phyloP scores from a whole-genome alignment of 2,888 invertebrate genomes.

The Sphinx pinastri region DNA sequence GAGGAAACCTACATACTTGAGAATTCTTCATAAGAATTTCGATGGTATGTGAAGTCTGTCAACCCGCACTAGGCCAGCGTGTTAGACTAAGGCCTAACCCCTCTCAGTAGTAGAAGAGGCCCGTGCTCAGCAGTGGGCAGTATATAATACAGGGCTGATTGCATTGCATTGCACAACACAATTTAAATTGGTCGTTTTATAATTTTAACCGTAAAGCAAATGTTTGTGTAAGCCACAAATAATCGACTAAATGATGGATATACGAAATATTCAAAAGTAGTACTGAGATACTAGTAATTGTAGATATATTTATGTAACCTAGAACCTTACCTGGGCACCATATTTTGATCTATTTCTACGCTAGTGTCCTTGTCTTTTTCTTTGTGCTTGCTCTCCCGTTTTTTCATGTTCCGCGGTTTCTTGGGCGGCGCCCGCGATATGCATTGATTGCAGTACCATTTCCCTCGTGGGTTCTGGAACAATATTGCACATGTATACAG shows the following conservation, averaged over 20 bases:
- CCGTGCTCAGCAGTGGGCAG: too few relatives aligned
- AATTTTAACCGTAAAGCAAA: neutral
- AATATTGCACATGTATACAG: neutral
- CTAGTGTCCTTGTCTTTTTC: conserved; percentile 68
- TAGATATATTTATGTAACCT: neutral
- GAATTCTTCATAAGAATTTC: too few relatives aligned
- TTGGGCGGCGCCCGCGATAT: conserved; percentile 92
- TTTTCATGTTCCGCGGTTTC: conserved; percentile 86
- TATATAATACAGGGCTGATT: too few relatives aligned
- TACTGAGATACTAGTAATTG: too few relatives aligned
- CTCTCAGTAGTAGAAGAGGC: too few relatives aligned
- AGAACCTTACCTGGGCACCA: conserved; percentile 71
- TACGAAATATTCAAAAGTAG: too few relatives aligned
- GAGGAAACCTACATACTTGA: too few relatives aligned
- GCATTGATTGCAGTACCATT: conserved; percentile 96
- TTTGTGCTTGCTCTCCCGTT: conserved; percentile 68
- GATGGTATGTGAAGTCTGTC: too few relatives aligned
- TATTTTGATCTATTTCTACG: conserved; percentile 55
- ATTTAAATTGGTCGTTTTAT: neutral
- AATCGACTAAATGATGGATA: too few relatives aligned
- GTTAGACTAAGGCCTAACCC: too few relatives aligned
- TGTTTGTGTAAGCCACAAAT: neutral
- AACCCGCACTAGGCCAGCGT: too few relatives aligned
- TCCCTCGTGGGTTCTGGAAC: conserved; percentile 89
- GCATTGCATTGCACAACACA: too few relatives aligned